These are phyloP conservation scores for Podargus strigoides DNA, from an alignment of 2,797 vertebrate species.

Conservation along the genomic window DNA sequence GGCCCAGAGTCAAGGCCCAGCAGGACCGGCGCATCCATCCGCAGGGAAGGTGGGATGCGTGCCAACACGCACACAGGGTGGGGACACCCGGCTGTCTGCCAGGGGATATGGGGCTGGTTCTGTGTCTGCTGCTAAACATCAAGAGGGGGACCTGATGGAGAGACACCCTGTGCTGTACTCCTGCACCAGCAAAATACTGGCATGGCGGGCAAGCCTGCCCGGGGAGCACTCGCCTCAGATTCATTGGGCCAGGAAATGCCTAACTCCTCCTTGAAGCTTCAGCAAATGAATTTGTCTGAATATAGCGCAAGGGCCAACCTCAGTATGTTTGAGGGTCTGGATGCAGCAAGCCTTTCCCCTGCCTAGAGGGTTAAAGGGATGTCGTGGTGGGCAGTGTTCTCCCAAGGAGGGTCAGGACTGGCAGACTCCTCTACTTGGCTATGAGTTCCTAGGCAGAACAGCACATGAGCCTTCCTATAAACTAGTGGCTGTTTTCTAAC, in stretches of 20 bases:
- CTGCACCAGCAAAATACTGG: neutral
- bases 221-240: neutral
- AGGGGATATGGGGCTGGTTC: fast-evolving
- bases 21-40: neutral
- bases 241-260: neutral
- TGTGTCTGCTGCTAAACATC: neutral
- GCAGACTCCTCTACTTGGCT: neutral
- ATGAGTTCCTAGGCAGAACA: neutral
- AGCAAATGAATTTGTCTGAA: neutral
- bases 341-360: neutral
- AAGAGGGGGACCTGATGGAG: fast-evolving
- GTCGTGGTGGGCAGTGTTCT: neutral
- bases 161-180: neutral
- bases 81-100: neutral
- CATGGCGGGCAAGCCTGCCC: neutral
- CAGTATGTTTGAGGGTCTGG: fast-evolving
- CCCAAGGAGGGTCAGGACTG: fast-evolving
- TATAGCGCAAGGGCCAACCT: neutral
- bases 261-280: neutral
- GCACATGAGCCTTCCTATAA: neutral
- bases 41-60: neutral
- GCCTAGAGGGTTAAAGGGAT: neutral
- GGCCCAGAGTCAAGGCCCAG: neutral
- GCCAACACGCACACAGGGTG: neutral
- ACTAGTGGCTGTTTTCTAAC: neutral